Conservation (phyloP, 2,888 invertebrate species). For the Cetonia aurata region DNA sequence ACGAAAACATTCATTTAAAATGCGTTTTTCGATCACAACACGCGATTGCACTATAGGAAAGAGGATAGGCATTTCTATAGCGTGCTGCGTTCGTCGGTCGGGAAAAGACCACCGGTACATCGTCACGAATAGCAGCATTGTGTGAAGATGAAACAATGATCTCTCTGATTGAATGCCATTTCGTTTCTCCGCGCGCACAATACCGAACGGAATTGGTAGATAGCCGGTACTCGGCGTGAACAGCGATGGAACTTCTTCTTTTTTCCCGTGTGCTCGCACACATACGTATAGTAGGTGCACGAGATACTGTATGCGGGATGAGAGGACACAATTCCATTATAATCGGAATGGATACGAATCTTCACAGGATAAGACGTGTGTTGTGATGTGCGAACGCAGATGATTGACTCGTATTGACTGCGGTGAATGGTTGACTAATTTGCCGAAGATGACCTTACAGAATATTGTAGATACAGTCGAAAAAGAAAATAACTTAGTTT, state of each 20-base stretch:
- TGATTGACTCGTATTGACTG: slow-evolving; percentile 8
- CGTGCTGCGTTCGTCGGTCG: not conserved
- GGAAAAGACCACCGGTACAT: slow-evolving; percentile 1
- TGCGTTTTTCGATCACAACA: slow-evolving; percentile 26
- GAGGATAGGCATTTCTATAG: not conserved
- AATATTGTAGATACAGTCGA: not conserved
- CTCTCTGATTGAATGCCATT: slow-evolving; percentile 27
- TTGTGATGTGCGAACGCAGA: slow-evolving; percentile 1
- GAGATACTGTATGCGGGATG: slow-evolving; percentile 16
- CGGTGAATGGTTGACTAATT: slow-evolving; percentile 29
- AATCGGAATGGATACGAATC: slow-evolving; percentile 18
- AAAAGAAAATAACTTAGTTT: too few relatives aligned
- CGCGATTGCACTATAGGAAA: not conserved
- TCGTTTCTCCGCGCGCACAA: slow-evolving; percentile 10
- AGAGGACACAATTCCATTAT: slow-evolving; percentile 21
- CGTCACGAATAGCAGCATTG: slow-evolving; percentile 1
- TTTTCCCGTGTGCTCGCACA: slow-evolving; percentile 12
- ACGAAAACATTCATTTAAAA: slow-evolving; percentile 19
- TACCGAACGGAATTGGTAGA: slow-evolving; percentile 8
- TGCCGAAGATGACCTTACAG: slow-evolving; percentile 29
- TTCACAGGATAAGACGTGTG: slow-evolving; percentile 10
- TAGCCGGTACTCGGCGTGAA: not conserved
- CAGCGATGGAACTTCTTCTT: slow-evolving; percentile 9
- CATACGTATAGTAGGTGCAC: not conserved
- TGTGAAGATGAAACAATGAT: slow-evolving; percentile 35